A percentile compares a stretch with the other conserved stretches of the same genome.
Conservation (phyloP, 2,797 vertebrate species). For the Gouania willdenowi region DNA sequence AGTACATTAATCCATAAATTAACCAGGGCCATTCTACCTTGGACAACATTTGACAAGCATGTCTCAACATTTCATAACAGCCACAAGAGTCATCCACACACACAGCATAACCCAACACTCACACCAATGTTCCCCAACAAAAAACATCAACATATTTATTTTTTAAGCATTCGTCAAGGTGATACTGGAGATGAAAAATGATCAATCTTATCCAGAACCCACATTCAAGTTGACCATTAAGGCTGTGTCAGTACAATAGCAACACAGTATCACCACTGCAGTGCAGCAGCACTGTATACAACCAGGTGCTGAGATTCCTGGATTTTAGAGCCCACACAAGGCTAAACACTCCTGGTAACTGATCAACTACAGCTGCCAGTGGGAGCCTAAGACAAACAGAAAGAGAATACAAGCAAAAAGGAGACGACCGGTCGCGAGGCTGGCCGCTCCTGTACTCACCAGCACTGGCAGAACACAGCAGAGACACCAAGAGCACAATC, state of each 20-base stretch:
- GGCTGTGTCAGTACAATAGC: constrained; percentile 63
- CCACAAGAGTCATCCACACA: constrained; percentile 49
- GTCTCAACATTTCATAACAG: constrained; percentile 66
- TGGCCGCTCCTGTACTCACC: constrained; percentile 77
- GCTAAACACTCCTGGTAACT: constrained; percentile 77
- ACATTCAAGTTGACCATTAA: constrained; percentile 58
- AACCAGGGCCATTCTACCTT: constrained; percentile 50
- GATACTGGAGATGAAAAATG: constrained; percentile 35
- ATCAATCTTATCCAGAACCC: constrained; percentile 26
- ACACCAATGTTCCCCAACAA: constrained; percentile 42
- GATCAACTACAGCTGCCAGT: constrained; percentile 77
- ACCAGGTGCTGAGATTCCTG: constrained; percentile 79
- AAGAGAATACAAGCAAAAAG: constrained; percentile 56
- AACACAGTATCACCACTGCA: constrained; percentile 78
- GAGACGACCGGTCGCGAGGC: constrained; percentile 62
- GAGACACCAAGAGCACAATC: constrained; percentile 84
- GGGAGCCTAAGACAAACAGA: constrained; percentile 65
- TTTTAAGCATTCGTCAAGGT: constrained; percentile 45
- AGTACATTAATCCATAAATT: constrained; percentile 49
- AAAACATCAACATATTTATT: constrained; percentile 50
- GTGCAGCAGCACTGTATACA: constrained; percentile 81
- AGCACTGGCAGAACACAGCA: constrained; percentile 84
- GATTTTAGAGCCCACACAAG: constrained; percentile 75
- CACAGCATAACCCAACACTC: constrained; percentile 36
- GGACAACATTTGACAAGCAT: constrained; percentile 62